Base-by-base conservation (phyloP, 2,888 invertebrate species). In the Thera britannica region DNA sequence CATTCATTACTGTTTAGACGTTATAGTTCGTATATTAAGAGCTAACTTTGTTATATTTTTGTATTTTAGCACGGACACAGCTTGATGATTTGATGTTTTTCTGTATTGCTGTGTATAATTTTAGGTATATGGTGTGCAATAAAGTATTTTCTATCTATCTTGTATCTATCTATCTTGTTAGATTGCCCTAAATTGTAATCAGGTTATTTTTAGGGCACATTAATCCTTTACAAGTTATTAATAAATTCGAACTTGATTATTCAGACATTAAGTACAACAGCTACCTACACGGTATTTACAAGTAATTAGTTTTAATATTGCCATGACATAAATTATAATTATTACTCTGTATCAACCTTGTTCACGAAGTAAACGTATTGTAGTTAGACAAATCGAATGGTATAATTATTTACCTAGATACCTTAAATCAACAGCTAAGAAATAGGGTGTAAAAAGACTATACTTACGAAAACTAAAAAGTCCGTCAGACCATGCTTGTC, bases 281-380 rank as follows among this genome's bases (percentile, higher is more conserved):
- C 55, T 58, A 7, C 54, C 62, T 60, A 59, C 52, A 55, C 59
- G 52, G 35, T 67, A 38, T 58, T 58, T 60, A 59, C 44, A 34
- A 57, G 59, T 59, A 59, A 67, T 68, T 68, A 64, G 56, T 60
- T 63, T 46, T 35, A 56, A 67, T 59, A 46, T 62, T 68, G 68
- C 68, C 68, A 62, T 68, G 68, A 68, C 65, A 65, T 65, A 38
- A 59, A 59, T 57, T 35, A 57, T 61, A 48, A 52, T 61, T 52
- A 65, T n/a, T 52, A 54, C 44, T 64, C 23, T 8, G 48, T 58
- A 23, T 51, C 58, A 55, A 65, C 65, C 68, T 65, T 65, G 64
- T 58, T 7, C 55, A 34, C 49, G 35, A 68, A 52, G 61, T 54
- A 55, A 68, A 60, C 46, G 35, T 38, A 59, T 49, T 48, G 57